phyloP scores from a whole-genome alignment of 2,888 invertebrate genomes.

The Agrochola circellaris region DNA sequence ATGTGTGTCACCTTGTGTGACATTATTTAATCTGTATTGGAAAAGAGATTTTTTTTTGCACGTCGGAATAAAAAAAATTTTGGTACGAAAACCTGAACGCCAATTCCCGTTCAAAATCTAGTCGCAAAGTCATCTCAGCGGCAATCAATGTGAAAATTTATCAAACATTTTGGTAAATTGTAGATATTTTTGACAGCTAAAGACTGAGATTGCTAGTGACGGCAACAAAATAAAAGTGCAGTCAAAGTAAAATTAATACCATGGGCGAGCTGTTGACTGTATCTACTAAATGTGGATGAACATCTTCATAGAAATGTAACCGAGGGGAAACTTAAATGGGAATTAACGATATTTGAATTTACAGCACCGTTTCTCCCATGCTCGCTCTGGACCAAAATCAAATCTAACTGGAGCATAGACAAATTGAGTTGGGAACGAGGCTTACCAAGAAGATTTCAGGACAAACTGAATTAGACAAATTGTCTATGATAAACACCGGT shows the following conservation, averaged over 20 bases:
- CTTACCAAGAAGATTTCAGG: slow-evolving; percentile 31
- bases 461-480: slow-evolving; percentile 36
- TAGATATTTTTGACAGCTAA: background rate
- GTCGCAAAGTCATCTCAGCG: background rate
- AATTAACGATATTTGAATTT: slow-evolving; percentile 9
- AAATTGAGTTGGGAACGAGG: slow-evolving; percentile 27
- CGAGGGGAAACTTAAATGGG: background rate
- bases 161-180: background rate
- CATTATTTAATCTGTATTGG: background rate
- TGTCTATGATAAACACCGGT: slow-evolving; percentile 16
- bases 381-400: slow-evolving; percentile 15
- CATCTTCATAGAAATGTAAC: background rate
- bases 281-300: background rate
- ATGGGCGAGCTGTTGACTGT: background rate
- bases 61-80: too few relatives aligned
- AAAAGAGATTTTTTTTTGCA: background rate
- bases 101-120: background rate
- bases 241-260: background rate
- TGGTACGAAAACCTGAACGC: too few relatives aligned
- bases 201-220: background rate
- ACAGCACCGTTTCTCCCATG: background rate
- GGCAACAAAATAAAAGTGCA: too few relatives aligned
- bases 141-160: background rate
- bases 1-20: background rate
- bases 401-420: slow-evolving; percentile 30